Percentiles rank a stretch among this genome's conserved stretches.
These are phyloP conservation scores for Benitochromis conjunctus DNA, from an alignment of 2,113 vertebrate species.

Conservation along the genomic window DNA sequence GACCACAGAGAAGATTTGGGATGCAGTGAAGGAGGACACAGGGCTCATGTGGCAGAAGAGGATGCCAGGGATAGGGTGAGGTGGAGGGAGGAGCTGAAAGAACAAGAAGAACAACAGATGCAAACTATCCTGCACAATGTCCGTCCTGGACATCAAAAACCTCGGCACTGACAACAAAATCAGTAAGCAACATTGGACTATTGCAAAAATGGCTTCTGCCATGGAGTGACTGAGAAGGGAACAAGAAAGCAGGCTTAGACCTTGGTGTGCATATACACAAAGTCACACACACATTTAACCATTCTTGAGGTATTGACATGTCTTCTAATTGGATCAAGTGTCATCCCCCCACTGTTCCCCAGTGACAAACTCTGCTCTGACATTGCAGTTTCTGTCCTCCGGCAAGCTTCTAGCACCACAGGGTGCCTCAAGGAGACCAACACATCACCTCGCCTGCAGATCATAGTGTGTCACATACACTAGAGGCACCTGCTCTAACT, in stretches of 20 bases:
- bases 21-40: background rate
- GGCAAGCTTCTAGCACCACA: background rate
- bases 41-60: background rate
- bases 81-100: background rate
- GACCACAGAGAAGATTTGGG: too few species aligned
- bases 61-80: background rate
- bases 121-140: background rate
- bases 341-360: background rate
- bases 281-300: background rate
- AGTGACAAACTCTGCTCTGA: constrained; percentile 7
- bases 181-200: background rate
- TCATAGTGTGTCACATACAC: constrained; percentile 16
- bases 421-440: background rate
- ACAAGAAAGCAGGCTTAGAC: background rate
- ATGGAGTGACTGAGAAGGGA: background rate
- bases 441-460: background rate
- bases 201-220: background rate
- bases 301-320: background rate
- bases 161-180: background rate
- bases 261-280: background rate
- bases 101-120: background rate
- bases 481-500: background rate
- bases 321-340: constrained; percentile 33
- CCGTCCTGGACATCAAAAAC: background rate
- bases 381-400: constrained; percentile 2